These are phyloP conservation scores for Acleris cristana DNA, from an alignment of 2,888 invertebrate species.

Conservation along the genomic window DNA sequence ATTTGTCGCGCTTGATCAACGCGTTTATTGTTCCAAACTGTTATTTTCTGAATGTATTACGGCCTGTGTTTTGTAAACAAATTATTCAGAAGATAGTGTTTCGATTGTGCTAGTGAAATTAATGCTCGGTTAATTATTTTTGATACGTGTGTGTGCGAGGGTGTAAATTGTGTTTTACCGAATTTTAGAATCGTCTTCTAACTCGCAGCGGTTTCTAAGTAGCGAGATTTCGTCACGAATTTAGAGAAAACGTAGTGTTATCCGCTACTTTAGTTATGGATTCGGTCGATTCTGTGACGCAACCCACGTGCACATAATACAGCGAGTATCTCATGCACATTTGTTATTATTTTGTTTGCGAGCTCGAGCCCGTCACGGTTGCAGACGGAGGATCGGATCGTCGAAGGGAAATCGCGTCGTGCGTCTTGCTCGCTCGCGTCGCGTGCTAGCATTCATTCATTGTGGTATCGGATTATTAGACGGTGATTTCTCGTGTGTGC, in stretches of 20 bases:
- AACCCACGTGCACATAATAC: slow-evolving; percentile 81
- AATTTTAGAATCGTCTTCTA: slow-evolving; percentile 70
- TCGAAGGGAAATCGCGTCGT: slow-evolving; percentile 71
- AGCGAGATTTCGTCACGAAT: slow-evolving; percentile 62
- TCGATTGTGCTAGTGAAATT: slow-evolving; percentile 61
- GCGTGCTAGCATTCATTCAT: slow-evolving; percentile 60
- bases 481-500: slow-evolving; percentile 63
- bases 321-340: slow-evolving; percentile 85
- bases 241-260: slow-evolving; percentile 55
- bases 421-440: slow-evolving; percentile 66
- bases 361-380: slow-evolving; percentile 83
- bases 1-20: slow-evolving; percentile 83
- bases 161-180: slow-evolving; percentile 74
- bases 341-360: slow-evolving; percentile 89
- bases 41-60: slow-evolving; percentile 78
- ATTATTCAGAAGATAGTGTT: slow-evolving; percentile 71
- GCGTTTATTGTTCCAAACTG: slow-evolving; percentile 74
- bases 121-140: slow-evolving; percentile 59
- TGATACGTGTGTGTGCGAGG: slow-evolving; percentile 67
- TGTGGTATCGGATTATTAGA: slow-evolving; percentile 61
- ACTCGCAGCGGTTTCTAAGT: slow-evolving; percentile 62
- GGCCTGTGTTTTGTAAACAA: slow-evolving; percentile 80
- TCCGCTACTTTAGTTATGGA: slow-evolving; percentile 58
- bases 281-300: slow-evolving; percentile 70
- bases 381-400: slow-evolving; percentile 67